phyloP scores from a whole-genome alignment of 1,140 invertebrate species.

The Bombyx mori region ASM3026992v2 NC_085128.1:13899001-13899500 shows the following conservation, averaged over 20 bases:
- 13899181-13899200: slow-evolving; percentile 89
- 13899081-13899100: slow-evolving; percentile 29
- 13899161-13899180: slow-evolving; percentile 85
- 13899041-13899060: neutral
- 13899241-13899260: slow-evolving; percentile 75
- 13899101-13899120: slow-evolving; percentile 17
- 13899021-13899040: too few species aligned
- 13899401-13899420: too few species aligned
- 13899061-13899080: slow-evolving; percentile 44
- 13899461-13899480: too few species aligned
- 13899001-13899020: too few species aligned
- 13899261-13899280: slow-evolving; percentile 82
- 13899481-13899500: too few species aligned
- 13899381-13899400: too few species aligned
- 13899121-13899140: slow-evolving; percentile 22
- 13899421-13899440: too few species aligned
- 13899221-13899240: slow-evolving; percentile 75
- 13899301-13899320: slow-evolving; percentile 89
- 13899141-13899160: slow-evolving; percentile 73
- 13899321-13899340: slow-evolving; percentile 43
- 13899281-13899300: slow-evolving; percentile 88
- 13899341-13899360: too few species aligned
- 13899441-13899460: too few species aligned
- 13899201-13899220: slow-evolving; percentile 81
- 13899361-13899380: too few species aligned